Evolutionary conservation across 2,797 vertebrate species (phyloP), one percentile per base, ranked within the genome.

Genomic region (Fratercula arctica): DNA sequence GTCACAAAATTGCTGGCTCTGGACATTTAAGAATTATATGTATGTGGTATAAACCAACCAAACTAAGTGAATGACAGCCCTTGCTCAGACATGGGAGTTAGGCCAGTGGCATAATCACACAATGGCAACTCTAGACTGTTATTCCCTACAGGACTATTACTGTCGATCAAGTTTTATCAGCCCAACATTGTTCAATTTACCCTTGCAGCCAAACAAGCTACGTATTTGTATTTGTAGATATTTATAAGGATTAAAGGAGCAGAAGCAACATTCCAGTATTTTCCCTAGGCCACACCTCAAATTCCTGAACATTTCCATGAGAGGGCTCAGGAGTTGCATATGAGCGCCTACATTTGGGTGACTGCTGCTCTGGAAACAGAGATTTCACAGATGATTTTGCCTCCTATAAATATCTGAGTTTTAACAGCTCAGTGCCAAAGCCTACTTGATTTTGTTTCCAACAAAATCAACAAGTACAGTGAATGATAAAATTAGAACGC

Each of bases 311-410:
- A 26, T 50, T 68, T 50, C 45, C 74, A 45, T 45, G 13, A 43
- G 45, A 75, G 17, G 28, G 12, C 48, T 92, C 46, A 60, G 57
- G 35, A 60, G 72, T 43, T 89, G 41, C 78, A 41, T 51, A 3
- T 6, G 24, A 75, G 41, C 51, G 66, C 67, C 66, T 57, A 66
- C 37, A 79, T 53, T 24, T 23, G 25, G 20, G 82, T 53, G 50
- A 68, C 59, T 85, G 86, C 37, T 85, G 33, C 50, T 89, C 45
- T 75, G 54, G 75, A 90, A 94, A 78, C 13, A 69, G 46, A 79
- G 43, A 84, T 53, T 91, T 92, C 92, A 89, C 41, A 69, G 81
- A 90, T 86, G 63, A 64, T 31, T 96, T 94, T 75, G 61, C 28
- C 35, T 86, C 57, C 59, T 93, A 60, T 78, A 94, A 90, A 87